A percentile compares a stretch with the other conserved stretches of the same genome.
Conservation (phyloP, 2,113 vertebrate species). For the Cryptoleucopteryx plumbea region DNA sequence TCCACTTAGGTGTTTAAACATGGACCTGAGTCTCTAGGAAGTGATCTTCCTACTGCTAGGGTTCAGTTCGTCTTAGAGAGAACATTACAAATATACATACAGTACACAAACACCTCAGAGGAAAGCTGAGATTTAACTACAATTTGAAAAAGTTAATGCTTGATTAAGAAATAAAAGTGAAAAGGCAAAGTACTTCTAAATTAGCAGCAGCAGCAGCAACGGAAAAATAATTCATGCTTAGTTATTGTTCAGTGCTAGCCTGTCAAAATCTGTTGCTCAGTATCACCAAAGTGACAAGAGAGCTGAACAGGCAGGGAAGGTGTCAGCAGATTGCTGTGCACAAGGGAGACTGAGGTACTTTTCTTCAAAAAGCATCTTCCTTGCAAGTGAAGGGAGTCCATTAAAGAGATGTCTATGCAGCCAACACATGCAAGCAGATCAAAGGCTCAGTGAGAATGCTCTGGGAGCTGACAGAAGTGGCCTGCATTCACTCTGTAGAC, state of each 20-base stretch:
- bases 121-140: neutral
- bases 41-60: neutral
- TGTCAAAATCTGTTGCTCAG: neutral
- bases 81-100: neutral
- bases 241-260: neutral
- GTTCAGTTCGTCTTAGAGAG: neutral
- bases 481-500: neutral
- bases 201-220: neutral
- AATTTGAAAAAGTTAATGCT: neutral
- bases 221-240: neutral
- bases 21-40: neutral
- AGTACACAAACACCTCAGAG: neutral
- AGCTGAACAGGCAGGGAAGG: neutral
- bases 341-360: neutral
- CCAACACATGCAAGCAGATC: neutral
- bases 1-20: neutral
- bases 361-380: neutral
- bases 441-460: neutral
- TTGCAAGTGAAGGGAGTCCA: neutral
- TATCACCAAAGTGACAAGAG: neutral
- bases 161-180: neutral
- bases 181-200: neutral
- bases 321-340: neutral
- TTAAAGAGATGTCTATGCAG: neutral
- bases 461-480: neutral